Conservation (phyloP, 2,113 vertebrate genomes). For the Percopsis transmontana region DNA sequence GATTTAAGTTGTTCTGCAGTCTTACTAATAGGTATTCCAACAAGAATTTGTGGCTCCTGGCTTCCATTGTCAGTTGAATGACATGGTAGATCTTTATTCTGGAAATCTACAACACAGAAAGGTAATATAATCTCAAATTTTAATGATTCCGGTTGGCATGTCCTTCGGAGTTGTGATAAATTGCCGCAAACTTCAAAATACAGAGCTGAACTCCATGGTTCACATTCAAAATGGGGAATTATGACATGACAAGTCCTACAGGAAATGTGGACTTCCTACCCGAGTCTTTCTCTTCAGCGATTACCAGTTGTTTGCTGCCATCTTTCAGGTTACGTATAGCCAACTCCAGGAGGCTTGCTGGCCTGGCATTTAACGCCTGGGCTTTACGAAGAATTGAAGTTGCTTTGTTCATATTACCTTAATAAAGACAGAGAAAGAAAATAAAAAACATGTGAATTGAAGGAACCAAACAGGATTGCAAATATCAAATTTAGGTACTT, state of each 20-base stretch:
- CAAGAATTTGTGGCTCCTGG: conserved; percentile 40
- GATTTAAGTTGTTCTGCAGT: conserved; percentile 51
- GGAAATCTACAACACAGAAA: not conserved
- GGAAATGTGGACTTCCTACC: conserved; percentile 67
- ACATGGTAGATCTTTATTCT: not conserved
- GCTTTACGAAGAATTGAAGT: conserved; percentile 91
- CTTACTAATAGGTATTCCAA: conserved; percentile 38
- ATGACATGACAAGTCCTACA: too few relatives aligned
- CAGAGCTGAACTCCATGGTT: too few relatives aligned
- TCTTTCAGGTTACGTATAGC: conserved; percentile 85
- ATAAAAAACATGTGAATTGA: too few relatives aligned
- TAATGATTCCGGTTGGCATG: too few relatives aligned
- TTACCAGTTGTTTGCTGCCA: conserved; percentile 79
- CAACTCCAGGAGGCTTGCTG: conserved; percentile 82
- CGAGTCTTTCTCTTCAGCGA: conserved; percentile 80
- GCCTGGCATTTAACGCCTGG: conserved; percentile 80
- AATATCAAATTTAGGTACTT: too few relatives aligned
- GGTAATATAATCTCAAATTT: too few relatives aligned
- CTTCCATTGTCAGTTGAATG: conserved; percentile 14
- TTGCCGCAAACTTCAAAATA: too few relatives aligned
- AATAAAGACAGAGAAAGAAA: not conserved
- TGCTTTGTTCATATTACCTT: conserved; percentile 88
- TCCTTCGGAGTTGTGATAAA: too few relatives aligned
- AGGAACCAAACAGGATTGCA: too few relatives aligned
- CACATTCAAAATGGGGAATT: too few relatives aligned